phyloP scores from a whole-genome alignment of 2,797 vertebrate genomes.

The Acanthurus tractus region DNA sequence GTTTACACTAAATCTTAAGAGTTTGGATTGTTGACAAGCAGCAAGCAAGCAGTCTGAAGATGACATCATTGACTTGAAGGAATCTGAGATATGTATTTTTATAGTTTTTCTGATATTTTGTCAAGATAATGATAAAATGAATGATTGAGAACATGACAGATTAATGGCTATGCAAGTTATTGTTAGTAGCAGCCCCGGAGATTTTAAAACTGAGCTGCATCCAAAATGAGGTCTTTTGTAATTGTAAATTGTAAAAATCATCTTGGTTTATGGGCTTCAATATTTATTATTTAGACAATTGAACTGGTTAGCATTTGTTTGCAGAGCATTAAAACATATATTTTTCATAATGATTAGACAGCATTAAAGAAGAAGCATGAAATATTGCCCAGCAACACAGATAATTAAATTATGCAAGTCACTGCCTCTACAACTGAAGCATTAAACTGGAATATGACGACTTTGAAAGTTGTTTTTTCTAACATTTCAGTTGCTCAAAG shows the following conservation, averaged over 20 bases:
- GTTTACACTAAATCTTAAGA: constrained; percentile 6
- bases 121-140: not conserved
- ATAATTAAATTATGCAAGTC: constrained; percentile 33
- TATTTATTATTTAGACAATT: constrained; percentile 17
- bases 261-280: not conserved
- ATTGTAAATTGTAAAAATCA: not conserved
- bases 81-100: not conserved
- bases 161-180: not conserved
- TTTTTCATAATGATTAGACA: constrained; percentile 18
- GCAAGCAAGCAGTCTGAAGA: not conserved
- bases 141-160: not conserved
- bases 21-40: not conserved
- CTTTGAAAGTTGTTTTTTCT: not conserved
- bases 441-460: not conserved
- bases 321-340: not conserved
- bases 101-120: not conserved
- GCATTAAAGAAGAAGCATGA: constrained; percentile 12
- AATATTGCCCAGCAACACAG: constrained; percentile 16
- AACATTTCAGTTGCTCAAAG: constrained; percentile 5
- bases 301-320: constrained; percentile 1
- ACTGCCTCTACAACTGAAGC: constrained; percentile 7
- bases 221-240: not conserved
- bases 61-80: not conserved
- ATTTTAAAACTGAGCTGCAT: not conserved
- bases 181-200: no score